These are phyloP conservation scores for Papilio elwesi DNA, from an alignment of 2,888 invertebrate genomes.

Conservation along the genomic window DNA sequence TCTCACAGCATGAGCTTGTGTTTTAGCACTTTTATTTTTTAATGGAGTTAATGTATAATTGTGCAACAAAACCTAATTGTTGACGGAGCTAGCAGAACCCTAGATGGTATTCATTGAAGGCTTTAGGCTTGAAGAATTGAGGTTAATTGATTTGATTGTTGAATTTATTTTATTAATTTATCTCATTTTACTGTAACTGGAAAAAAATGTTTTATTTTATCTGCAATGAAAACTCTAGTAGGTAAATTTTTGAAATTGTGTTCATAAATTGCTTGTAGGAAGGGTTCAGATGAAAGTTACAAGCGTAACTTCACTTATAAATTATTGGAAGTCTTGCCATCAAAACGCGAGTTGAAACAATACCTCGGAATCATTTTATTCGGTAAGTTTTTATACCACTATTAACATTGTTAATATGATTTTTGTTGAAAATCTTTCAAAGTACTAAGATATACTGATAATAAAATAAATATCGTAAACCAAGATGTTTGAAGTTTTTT, in stretches of 20 bases:
- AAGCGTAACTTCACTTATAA: background rate
- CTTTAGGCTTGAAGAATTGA: background rate
- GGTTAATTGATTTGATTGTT: background rate
- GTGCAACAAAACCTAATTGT: background rate
- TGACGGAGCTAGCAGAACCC: background rate
- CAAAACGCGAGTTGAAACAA: constrained; percentile 79
- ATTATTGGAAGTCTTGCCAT: constrained; percentile 49
- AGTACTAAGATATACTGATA: too few species aligned
- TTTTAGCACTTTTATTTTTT: background rate
- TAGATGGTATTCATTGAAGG: constrained; percentile 8
- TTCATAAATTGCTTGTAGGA: background rate
- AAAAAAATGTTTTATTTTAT: background rate
- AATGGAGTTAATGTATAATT: background rate
- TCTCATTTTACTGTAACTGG: background rate
- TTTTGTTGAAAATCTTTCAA: background rate
- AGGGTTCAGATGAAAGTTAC: background rate
- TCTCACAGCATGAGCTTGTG: background rate
- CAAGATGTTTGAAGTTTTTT: too few species aligned
- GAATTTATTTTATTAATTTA: background rate
- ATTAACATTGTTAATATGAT: background rate
- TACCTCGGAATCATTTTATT: constrained; percentile 67
- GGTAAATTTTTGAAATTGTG: background rate
- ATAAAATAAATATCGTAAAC: too few species aligned
- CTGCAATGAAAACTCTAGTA: background rate
- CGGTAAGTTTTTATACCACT: constrained; percentile 56